Percentiles rank a stretch among this genome's conserved stretches.
These are phyloP conservation scores for Trichonephila clavipes DNA, from an alignment of 1,140 invertebrate genomes.

Conservation along the genomic window DNA sequence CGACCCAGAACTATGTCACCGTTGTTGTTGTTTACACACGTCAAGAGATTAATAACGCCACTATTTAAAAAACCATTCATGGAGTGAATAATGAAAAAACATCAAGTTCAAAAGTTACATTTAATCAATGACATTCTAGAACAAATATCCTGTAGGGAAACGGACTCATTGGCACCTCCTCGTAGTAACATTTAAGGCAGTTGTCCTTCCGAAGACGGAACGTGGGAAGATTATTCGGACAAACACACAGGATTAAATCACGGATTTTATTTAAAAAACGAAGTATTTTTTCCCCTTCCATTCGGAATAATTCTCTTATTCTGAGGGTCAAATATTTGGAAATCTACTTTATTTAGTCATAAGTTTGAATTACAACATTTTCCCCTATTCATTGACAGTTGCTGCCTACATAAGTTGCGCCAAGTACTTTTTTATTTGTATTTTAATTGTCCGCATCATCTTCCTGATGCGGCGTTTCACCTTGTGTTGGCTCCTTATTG, in stretches of 20 bases:
- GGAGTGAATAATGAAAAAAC: not conserved
- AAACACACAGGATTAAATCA: slow-evolving; percentile 40
- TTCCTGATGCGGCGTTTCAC: slow-evolving; percentile 30
- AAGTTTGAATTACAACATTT: not conserved
- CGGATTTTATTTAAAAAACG: not conserved
- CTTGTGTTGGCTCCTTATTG: slow-evolving; percentile 62
- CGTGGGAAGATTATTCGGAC: slow-evolving; percentile 18
- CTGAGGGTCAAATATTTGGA: slow-evolving; percentile 41
- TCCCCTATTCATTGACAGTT: not conserved
- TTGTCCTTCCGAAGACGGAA: not conserved
- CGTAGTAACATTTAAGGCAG: not conserved
- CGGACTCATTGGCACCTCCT: slow-evolving; percentile 14
- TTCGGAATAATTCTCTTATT: slow-evolving; percentile 24
- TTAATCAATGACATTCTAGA: not conserved
- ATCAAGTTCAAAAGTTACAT: not conserved
- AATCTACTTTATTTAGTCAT: slow-evolving; percentile 31
- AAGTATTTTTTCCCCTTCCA: not conserved
- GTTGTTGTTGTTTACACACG: too few species aligned
- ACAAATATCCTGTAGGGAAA: not conserved
- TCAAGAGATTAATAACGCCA: too few species aligned
- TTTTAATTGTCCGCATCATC: not conserved
- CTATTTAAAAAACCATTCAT: not conserved
- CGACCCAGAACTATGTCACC: too few species aligned
- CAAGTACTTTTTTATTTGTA: not conserved
- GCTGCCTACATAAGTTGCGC: not conserved